Percentiles rank a stretch among this genome's conserved stretches.
Conservation (phyloP, 2,113 vertebrate species). For the Antechinus stuartii region DNA sequence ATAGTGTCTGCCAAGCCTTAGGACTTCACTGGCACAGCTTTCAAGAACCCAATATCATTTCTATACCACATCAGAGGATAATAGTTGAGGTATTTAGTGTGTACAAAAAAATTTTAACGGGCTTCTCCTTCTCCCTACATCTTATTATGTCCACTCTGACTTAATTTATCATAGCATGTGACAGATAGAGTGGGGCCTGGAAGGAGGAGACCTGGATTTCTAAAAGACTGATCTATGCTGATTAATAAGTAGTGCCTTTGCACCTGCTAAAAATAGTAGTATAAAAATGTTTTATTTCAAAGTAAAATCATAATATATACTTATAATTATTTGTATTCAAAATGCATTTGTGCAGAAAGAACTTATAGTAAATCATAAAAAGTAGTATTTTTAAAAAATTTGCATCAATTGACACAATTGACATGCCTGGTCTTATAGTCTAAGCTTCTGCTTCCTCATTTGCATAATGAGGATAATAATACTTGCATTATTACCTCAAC, state of each 20-base stretch:
- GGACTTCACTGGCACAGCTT: neutral
- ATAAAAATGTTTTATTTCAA: neutral
- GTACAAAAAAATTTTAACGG: neutral
- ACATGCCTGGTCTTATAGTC: neutral
- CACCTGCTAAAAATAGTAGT: neutral
- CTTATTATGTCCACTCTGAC: neutral
- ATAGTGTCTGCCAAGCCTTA: neutral
- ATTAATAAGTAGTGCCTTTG: neutral
- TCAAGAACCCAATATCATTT: neutral
- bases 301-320: neutral
- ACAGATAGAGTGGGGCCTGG: neutral
- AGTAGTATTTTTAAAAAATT: neutral
- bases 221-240: neutral
- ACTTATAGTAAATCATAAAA: neutral
- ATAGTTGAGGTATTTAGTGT: neutral
- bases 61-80: neutral
- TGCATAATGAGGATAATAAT: neutral
- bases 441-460: neutral
- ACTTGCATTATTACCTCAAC: neutral
- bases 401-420: neutral
- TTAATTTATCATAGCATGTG: neutral
- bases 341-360: neutral
- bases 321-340: neutral
- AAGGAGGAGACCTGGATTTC: neutral
- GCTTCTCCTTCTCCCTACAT: neutral